Evolutionary conservation across 2,888 invertebrate genomes (phyloP).

Genomic region (Neuroscelio doddi): DNA sequence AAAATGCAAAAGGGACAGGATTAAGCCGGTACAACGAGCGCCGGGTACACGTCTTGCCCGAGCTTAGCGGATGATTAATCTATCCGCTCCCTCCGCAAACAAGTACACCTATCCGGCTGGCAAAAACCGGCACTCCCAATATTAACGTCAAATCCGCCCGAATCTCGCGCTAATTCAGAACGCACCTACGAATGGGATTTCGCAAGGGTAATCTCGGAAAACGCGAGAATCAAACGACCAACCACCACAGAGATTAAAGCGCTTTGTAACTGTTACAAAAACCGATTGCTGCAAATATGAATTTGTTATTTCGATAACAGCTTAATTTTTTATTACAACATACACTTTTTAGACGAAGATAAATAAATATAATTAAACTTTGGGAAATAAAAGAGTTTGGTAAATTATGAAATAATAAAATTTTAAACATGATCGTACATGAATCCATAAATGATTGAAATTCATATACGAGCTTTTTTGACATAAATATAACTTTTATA

Average conservation of each 20-base stretch:
- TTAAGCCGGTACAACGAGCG: constrained; percentile 59
- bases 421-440: too few relatives aligned
- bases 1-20: constrained; percentile 49
- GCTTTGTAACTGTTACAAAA: constrained; percentile 29
- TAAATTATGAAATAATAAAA: too few relatives aligned
- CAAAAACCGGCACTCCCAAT: constrained; percentile 54
- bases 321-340: too few relatives aligned
- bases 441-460: too few relatives aligned
- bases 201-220: constrained; percentile 27
- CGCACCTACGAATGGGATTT: constrained; percentile 20
- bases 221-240: constrained; percentile 30
- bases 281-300: constrained; percentile 11
- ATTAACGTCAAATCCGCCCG: constrained; percentile 52
- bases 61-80: constrained; percentile 68
- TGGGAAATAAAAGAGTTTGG: too few relatives aligned
- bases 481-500: too few relatives aligned
- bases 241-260: constrained; percentile 21
- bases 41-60: constrained; percentile 59
- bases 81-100: constrained; percentile 64
- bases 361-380: too few relatives aligned
- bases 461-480: too few relatives aligned
- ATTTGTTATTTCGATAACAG: too few relatives aligned
- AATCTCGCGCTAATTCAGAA: constrained; percentile 50
- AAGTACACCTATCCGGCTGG: constrained; percentile 44
- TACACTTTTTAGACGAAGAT: too few relatives aligned